These are phyloP conservation scores for Dicerorhinus sumatrensis DNA, from an alignment of 2,113 vertebrate species.

Conservation along the genomic window DNA sequence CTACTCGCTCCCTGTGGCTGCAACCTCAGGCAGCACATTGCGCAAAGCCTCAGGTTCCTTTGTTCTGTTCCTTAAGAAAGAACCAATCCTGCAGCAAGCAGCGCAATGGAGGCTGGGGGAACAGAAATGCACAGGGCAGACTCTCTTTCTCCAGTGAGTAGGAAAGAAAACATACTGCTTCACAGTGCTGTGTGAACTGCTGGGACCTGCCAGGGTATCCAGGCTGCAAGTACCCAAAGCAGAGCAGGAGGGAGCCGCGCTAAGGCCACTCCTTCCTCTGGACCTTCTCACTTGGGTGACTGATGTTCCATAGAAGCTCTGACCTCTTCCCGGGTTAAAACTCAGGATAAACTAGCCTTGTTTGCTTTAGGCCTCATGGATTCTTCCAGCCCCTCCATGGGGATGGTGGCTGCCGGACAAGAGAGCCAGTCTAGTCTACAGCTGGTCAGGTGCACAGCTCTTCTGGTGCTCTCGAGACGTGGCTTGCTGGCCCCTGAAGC, in stretches of 20 bases:
- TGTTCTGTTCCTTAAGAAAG: background rate
- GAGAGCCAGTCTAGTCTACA: background rate
- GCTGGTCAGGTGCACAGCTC: background rate
- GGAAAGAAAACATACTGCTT: background rate
- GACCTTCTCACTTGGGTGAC: background rate
- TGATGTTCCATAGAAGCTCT: background rate
- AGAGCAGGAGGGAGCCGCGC: background rate
- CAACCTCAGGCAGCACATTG: too few relatives aligned
- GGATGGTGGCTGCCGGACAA: background rate
- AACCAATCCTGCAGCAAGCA: background rate
- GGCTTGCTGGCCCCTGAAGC: background rate
- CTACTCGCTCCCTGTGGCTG: background rate
- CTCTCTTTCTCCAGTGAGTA: background rate
- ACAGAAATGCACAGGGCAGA: background rate
- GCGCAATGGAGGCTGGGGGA: background rate
- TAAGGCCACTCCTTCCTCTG: background rate
- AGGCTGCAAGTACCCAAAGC: background rate
- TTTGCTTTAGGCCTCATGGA: background rate
- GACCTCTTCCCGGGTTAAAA: background rate
- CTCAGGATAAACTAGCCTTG: background rate
- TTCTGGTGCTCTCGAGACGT: background rate
- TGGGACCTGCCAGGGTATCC: background rate
- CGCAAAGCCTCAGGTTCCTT: background rate
- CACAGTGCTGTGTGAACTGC: background rate
- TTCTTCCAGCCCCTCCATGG: background rate